Evolutionary conservation across 2,113 vertebrate genomes (phyloP).

Genomic region (Axis porcinus): DNA sequence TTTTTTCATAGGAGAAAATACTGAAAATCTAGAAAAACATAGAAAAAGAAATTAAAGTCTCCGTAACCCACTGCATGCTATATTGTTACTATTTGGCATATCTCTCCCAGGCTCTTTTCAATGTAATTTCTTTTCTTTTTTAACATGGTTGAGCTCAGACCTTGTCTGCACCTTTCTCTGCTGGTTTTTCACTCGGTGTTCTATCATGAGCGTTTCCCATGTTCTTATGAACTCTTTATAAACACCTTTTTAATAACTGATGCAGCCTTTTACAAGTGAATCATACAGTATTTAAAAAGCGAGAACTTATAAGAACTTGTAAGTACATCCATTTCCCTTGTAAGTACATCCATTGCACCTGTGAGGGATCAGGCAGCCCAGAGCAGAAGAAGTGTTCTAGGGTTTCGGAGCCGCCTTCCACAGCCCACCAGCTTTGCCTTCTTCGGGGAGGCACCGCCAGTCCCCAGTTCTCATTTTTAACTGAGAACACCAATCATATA

Average conservation of each 20-base stretch:
- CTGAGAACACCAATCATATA: background rate
- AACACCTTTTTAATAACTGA: background rate
- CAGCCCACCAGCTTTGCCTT: background rate
- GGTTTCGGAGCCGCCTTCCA: background rate
- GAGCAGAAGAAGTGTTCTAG: background rate
- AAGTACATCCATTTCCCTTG: background rate
- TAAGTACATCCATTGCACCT: background rate
- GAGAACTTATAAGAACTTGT: background rate
- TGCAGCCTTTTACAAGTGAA: background rate
- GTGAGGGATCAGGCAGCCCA: background rate
- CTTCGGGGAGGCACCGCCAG: background rate
- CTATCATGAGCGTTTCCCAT: background rate
- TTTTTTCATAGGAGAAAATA: conserved; percentile 7
- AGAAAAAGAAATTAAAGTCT: background rate
- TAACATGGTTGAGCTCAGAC: background rate
- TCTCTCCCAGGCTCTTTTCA: background rate
- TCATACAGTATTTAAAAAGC: conserved; percentile 22
- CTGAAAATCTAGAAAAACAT: background rate
- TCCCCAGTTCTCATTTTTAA: background rate
- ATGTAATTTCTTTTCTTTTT: background rate
- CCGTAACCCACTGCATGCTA: background rate
- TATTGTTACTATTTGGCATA: background rate
- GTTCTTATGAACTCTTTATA: background rate
- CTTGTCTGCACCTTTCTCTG: background rate
- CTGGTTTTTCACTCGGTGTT: background rate